phyloP scores from a whole-genome alignment of 2,113 vertebrate genomes.

The Emberiza fucata region DNA sequence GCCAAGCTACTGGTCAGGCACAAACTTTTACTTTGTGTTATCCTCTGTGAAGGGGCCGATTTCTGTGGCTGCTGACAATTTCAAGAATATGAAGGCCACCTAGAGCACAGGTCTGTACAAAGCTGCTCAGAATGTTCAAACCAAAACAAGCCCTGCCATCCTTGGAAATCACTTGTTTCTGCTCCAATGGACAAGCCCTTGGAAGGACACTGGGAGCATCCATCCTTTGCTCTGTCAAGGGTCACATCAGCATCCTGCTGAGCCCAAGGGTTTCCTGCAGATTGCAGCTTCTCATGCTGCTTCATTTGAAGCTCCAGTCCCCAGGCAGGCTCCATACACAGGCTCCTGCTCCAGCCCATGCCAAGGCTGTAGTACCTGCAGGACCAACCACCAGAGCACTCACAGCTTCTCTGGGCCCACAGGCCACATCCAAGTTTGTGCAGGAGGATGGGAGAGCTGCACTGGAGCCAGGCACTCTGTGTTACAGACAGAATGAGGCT shows the following conservation, averaged over 20 bases:
- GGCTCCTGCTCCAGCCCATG: not conserved
- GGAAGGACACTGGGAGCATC: not conserved
- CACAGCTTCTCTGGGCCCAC: not conserved
- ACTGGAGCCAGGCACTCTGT: not conserved
- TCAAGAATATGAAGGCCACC: not conserved
- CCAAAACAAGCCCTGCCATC: not conserved
- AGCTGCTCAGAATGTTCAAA: not conserved
- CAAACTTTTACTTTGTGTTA: not conserved
- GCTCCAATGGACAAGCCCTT: not conserved
- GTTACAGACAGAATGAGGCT: conserved; percentile 53
- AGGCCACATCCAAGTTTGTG: not conserved
- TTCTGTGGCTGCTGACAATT: not conserved
- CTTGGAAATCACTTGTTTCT: not conserved
- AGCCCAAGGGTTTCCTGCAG: not conserved
- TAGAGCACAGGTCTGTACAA: not conserved
- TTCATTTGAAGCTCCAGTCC: not conserved
- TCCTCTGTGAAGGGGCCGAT: not conserved
- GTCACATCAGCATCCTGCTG: not conserved
- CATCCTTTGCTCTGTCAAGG: not conserved
- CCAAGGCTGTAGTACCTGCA: not conserved
- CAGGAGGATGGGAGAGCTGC: not conserved
- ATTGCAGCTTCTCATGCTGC: not conserved
- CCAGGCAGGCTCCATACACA: not conserved
- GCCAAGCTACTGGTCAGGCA: not conserved
- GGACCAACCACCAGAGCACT: not conserved